Percentiles rank a stretch among this genome's conserved stretches.
Conservation (phyloP, 2,888 invertebrate species). For the Tiliacea citrago region DNA sequence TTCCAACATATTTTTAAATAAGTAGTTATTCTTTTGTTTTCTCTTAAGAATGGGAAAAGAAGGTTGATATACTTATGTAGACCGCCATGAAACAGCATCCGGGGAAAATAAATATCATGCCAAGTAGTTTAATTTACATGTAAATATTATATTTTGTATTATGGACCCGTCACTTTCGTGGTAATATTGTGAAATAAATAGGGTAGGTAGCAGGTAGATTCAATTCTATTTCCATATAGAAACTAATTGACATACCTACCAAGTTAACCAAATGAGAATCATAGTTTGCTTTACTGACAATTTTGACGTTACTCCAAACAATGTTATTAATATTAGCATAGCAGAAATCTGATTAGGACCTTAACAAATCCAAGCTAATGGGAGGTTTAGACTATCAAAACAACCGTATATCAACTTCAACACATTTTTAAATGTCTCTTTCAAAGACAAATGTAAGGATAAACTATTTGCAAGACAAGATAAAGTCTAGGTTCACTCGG, state of each 20-base stretch:
- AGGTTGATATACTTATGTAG: too few relatives aligned
- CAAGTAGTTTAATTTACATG: constrained; percentile 18
- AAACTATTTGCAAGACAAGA: background rate
- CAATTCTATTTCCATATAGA: background rate
- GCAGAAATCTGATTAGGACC: background rate
- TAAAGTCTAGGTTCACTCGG: background rate
- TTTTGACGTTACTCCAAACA: background rate
- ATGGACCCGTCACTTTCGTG: background rate
- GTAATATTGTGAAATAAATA: background rate
- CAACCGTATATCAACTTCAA: background rate
- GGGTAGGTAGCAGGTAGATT: background rate
- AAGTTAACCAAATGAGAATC: background rate
- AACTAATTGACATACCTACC: background rate
- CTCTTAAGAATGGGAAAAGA: background rate
- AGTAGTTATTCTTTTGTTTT: background rate
- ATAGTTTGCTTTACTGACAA: background rate
- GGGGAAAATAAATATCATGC: constrained; percentile 6
- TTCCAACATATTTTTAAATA: background rate
- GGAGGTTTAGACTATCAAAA: background rate
- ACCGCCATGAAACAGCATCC: constrained; percentile 7
- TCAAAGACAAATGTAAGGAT: too few relatives aligned
- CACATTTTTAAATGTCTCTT: background rate
- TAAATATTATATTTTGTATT: background rate
- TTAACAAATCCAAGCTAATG: background rate
- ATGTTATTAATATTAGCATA: background rate